Evolutionary conservation across 2,797 vertebrate species (phyloP).

Genomic region (Molossus molossus): DNA sequence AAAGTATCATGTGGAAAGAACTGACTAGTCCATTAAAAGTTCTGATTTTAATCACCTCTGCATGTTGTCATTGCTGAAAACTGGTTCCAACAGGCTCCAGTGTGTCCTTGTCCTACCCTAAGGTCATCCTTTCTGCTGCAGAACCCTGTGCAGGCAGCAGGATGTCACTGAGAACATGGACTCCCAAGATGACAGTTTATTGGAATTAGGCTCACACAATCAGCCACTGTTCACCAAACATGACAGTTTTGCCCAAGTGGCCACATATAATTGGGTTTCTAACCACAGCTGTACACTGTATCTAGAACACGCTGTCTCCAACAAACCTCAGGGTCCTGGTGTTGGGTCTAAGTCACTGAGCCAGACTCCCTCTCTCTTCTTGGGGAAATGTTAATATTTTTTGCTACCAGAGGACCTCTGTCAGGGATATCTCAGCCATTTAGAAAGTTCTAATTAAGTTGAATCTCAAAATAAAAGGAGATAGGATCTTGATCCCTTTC

Average conservation of each 20-base stretch:
- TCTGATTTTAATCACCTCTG: neutral
- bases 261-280: slow-evolving; percentile 45
- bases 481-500: neutral
- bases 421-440: neutral
- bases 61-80: neutral
- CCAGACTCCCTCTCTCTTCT: neutral
- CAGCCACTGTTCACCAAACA: slow-evolving; percentile 58
- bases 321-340: slow-evolving; percentile 40
- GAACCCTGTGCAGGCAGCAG: neutral
- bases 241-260: slow-evolving; percentile 26
- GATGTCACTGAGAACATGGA: neutral
- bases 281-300: slow-evolving; percentile 59
- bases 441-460: neutral
- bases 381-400: neutral
- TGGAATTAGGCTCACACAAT: slow-evolving; percentile 52
- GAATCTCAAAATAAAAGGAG: neutral
- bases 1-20: neutral
- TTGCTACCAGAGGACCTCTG: neutral
- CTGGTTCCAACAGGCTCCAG: neutral
- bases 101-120: neutral
- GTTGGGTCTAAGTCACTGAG: neutral
- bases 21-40: neutral
- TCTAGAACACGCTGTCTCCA: slow-evolving; percentile 54
- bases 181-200: neutral
- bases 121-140: neutral